phyloP scores from a whole-genome alignment of 2,888 invertebrate genomes.

The Noctua comes region DNA sequence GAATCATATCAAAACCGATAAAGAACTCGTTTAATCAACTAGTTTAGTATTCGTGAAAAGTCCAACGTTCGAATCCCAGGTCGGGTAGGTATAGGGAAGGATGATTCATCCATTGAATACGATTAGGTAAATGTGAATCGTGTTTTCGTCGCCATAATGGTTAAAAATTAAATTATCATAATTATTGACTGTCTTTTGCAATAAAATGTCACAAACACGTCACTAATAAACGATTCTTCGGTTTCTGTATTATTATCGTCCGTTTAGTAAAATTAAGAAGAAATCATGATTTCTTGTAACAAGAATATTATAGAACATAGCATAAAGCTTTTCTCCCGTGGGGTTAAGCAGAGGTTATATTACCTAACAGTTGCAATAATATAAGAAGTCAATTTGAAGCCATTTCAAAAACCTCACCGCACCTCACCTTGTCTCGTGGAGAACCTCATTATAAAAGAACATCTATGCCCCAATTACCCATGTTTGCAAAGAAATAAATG shows the following conservation, averaged over 20 bases:
- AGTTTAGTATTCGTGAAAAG: slow-evolving; percentile 37
- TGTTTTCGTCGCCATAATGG: not conserved
- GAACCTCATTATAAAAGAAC: too few relatives aligned
- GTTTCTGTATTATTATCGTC: not conserved
- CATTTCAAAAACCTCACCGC: too few relatives aligned
- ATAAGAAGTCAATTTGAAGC: not conserved
- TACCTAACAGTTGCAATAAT: not conserved
- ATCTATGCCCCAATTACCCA: too few relatives aligned
- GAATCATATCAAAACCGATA: slow-evolving; percentile 42
- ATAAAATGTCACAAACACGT: slow-evolving; percentile 31
- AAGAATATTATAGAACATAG: not conserved
- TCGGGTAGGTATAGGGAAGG: slow-evolving; percentile 21
- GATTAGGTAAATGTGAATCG: slow-evolving; percentile 1
- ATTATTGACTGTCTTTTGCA: slow-evolving; percentile 10
- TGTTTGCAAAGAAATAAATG: too few relatives aligned
- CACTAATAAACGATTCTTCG: not conserved
- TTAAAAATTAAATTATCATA: slow-evolving; percentile 30
- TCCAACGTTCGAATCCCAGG: slow-evolving; percentile 41
- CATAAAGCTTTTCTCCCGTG: not conserved
- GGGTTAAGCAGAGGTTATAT: not conserved
- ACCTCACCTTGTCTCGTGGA: too few relatives aligned
- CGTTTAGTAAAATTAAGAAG: not conserved
- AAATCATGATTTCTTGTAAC: not conserved
- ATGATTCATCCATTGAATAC: slow-evolving; percentile 43
- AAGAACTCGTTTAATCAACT: slow-evolving; percentile 23